Percentiles rank a stretch among this genome's conserved stretches.
Evolutionary conservation across 2,888 invertebrate species (phyloP).

Genomic region (Corbicula japonica): DNA sequence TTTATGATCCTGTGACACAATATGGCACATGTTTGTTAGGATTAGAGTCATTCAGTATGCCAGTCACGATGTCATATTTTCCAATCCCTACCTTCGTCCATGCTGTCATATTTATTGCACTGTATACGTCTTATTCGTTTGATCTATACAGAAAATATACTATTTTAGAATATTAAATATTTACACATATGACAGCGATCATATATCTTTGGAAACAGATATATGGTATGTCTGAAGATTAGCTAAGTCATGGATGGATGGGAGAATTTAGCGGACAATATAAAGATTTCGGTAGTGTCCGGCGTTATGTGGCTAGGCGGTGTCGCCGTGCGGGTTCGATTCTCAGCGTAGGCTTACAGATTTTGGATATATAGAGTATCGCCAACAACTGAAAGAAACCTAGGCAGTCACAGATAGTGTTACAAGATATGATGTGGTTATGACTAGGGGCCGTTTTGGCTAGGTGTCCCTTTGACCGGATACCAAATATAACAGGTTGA

Average conservation of each 20-base stretch:
- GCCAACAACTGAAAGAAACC: too few relatives aligned
- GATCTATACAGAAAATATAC: conserved; percentile 18
- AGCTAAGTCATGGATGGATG: neutral
- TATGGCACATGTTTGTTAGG: too few relatives aligned
- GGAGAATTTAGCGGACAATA: neutral
- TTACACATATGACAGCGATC: neutral
- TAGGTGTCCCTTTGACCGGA: too few relatives aligned
- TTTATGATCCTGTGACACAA: too few relatives aligned
- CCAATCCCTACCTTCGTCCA: conserved; percentile 2
- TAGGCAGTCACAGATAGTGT: too few relatives aligned
- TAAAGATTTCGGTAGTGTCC: too few relatives aligned
- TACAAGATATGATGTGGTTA: too few relatives aligned
- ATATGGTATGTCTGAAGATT: neutral
- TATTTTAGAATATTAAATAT: conserved; percentile 30
- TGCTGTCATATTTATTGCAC: conserved; percentile 13
- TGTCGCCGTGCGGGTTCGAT: too few relatives aligned
- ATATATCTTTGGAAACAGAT: conserved; percentile 21
- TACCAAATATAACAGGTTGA: too few relatives aligned
- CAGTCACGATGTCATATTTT: neutral
- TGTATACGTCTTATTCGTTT: conserved; percentile 4
- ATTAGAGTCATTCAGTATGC: neutral
- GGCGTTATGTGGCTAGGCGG: too few relatives aligned
- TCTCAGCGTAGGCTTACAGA: neutral
- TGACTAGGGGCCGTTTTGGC: too few relatives aligned
- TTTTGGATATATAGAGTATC: neutral